Conservation (phyloP, 2,797 vertebrate genomes). For the Pachyuromys duprasi region DNA sequence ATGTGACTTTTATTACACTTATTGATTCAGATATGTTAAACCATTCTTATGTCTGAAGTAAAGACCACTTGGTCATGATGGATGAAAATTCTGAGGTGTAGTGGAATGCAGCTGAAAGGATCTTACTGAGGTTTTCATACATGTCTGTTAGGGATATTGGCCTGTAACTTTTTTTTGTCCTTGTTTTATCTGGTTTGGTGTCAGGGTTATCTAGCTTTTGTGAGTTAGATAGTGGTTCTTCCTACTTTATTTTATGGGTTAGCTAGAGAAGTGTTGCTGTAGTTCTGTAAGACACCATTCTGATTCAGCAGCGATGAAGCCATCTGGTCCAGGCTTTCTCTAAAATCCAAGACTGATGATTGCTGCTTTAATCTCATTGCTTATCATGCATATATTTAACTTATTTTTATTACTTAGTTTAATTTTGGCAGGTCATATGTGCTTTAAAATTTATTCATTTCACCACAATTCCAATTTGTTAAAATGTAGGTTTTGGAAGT, state of each 20-base stretch:
- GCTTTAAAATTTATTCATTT: not conserved
- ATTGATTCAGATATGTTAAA: not conserved
- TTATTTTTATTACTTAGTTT: not conserved
- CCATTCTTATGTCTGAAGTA: not conserved
- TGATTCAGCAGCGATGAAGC: not conserved
- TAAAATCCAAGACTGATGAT: not conserved
- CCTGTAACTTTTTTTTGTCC: not conserved
- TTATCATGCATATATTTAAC: not conserved
- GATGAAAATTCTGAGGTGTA: not conserved
- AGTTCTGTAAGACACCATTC: not conserved
- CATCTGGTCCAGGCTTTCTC: not conserved
- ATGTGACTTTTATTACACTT: not conserved
- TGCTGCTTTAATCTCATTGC: not conserved
- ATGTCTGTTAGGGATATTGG: not conserved
- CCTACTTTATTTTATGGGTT: not conserved
- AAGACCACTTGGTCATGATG: not conserved
- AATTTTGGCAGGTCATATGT: not conserved
- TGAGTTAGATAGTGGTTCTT: not conserved
- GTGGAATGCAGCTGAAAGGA: not conserved
- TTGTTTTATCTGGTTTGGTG: not conserved
- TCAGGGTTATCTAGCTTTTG: not conserved
- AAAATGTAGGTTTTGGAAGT: not conserved
- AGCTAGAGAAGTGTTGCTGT: not conserved
- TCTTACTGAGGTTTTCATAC: not conserved
- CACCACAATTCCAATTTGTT: not conserved